Conservation (phyloP, 1,140 invertebrate species). For the Lineus longissimus region DNA sequence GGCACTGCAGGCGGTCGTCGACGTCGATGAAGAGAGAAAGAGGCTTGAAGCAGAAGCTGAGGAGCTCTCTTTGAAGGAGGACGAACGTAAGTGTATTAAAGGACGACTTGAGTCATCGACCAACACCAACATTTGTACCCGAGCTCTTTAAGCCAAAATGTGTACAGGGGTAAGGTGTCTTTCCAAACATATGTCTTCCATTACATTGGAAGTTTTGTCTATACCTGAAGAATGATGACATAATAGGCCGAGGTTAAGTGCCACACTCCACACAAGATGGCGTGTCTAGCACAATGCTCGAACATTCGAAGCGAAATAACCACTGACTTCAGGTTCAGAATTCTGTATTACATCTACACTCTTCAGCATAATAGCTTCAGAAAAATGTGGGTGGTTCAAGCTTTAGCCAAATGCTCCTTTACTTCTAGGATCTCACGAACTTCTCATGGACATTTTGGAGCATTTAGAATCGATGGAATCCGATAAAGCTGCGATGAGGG, state of each 20-base stretch:
- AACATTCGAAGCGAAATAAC: no score
- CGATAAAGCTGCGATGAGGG: conserved; percentile 89
- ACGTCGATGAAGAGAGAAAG: conserved; percentile 92
- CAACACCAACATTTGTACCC: no score
- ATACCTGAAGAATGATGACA: conserved; percentile 5
- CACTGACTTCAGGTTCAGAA: neutral
- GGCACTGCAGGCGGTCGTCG: conserved; percentile 94
- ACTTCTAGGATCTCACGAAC: conserved; percentile 79
- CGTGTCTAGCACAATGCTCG: no score
- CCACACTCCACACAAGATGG: no score
- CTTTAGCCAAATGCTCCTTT: no score
- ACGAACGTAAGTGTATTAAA: conserved; percentile 74
- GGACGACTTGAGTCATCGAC: conserved; percentile 6
- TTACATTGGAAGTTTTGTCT: neutral
- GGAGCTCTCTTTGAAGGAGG: conserved; percentile 76
- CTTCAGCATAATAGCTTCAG: no score
- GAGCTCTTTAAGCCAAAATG: no score
- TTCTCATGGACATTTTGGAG: conserved; percentile 96
- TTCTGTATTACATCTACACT: neutral
- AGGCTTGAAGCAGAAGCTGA: conserved; percentile 91
- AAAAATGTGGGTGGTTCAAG: no score
- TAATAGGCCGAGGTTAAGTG: conserved; percentile 8
- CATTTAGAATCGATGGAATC: conserved; percentile 94
- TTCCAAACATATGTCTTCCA: no score
- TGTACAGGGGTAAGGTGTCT: no score